phyloP scores from a whole-genome alignment of 2,113 vertebrate genomes.

The Podocnemis expansa region DNA sequence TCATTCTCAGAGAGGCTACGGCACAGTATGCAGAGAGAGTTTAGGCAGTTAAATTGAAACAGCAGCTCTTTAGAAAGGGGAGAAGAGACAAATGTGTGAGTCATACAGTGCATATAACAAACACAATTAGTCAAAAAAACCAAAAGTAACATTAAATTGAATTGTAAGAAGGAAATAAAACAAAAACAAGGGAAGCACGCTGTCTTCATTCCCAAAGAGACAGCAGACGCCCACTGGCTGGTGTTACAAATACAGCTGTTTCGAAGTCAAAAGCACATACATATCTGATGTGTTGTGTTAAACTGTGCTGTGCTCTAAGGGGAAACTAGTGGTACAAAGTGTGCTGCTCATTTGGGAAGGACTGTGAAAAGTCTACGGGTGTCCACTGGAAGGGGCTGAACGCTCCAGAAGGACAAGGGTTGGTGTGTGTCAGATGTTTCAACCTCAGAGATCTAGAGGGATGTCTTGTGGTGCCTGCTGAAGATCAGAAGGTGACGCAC shows the following conservation, averaged over 20 bases:
- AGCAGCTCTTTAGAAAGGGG: constrained; percentile 41
- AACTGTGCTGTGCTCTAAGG: background rate
- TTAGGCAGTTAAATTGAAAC: constrained; percentile 27
- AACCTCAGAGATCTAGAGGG: background rate
- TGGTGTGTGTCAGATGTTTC: background rate
- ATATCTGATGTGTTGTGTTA: rapidly evolving
- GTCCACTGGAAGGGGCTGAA: background rate
- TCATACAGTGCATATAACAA: background rate
- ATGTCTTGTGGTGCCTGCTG: background rate
- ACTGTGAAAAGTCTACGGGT: background rate
- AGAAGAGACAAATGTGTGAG: constrained; percentile 8
- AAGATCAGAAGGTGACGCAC: background rate
- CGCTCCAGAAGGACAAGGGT: background rate
- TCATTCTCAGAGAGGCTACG: constrained; percentile 42
- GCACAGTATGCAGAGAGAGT: constrained; percentile 27
- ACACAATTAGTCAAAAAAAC: constrained; percentile 18
- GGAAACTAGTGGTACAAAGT: background rate
- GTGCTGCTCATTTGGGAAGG: background rate
- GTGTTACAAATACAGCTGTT: rapidly evolving
- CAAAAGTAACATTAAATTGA: background rate
- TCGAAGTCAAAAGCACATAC: rapidly evolving
- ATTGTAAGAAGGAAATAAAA: background rate
- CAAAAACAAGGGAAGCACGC: background rate
- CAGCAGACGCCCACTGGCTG: rapidly evolving
- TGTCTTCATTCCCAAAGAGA: background rate